A percentile compares a stretch with the other conserved stretches of the same genome.
Evolutionary conservation across 2,113 vertebrate genomes (phyloP).

Genomic region (Taurulus bubalis): DNA sequence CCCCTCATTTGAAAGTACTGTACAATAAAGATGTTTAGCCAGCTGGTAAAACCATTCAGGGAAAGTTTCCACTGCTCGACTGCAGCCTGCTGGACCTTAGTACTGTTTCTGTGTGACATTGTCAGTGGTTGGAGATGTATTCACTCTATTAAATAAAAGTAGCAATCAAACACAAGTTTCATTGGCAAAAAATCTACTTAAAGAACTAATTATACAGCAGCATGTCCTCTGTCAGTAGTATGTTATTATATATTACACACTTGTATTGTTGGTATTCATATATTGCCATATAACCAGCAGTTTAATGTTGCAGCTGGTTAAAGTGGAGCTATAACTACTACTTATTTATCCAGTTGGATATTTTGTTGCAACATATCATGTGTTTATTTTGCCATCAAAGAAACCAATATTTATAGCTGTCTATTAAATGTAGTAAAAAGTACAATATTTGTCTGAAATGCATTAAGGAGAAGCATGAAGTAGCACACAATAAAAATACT

Average conservation of each 20-base stretch:
- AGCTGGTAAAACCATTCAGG: conserved; percentile 65
- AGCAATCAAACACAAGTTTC: not conserved
- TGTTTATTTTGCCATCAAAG: not conserved
- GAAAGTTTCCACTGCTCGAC: conserved; percentile 58
- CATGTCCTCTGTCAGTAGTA: not conserved
- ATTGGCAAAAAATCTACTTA: not conserved
- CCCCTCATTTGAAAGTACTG: conserved; percentile 54
- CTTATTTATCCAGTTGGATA: not conserved
- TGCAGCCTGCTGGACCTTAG: conserved; percentile 27
- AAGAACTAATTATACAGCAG: not conserved
- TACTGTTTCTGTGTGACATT: conserved; percentile 35
- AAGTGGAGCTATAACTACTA: not conserved
- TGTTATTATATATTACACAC: not conserved
- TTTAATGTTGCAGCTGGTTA: not conserved
- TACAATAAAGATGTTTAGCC: conserved; percentile 32
- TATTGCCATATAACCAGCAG: not conserved
- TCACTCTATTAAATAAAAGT: conserved; percentile 11
- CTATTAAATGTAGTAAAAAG: not conserved
- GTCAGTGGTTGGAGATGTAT: conserved; percentile 18
- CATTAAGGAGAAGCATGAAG: not conserved
- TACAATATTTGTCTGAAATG: not conserved
- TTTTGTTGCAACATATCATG: not conserved
- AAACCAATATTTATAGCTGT: not conserved
- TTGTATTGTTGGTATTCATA: not conserved
- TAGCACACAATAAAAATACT: not conserved